Conservation (phyloP, 1,140 invertebrate species). For the Caenorhabditis remanei region DNA sequence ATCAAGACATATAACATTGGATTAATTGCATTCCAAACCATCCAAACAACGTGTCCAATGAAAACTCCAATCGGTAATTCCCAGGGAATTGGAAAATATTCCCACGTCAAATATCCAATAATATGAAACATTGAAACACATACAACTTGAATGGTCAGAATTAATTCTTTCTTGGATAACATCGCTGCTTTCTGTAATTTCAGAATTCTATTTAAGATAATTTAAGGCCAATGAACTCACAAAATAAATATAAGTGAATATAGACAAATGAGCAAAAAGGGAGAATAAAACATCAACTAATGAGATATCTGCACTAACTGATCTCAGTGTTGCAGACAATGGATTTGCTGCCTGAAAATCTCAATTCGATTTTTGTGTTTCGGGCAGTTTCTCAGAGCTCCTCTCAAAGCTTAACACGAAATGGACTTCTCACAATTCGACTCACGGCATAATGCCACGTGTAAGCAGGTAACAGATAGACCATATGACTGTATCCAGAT, state of each 20-base stretch:
- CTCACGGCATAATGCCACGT: conserved; percentile 59
- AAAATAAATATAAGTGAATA: conserved; percentile 53
- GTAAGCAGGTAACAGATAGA: conserved; percentile 48
- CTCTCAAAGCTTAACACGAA: not conserved
- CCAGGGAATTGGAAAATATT: conserved; percentile 45
- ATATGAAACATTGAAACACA: conserved; percentile 51
- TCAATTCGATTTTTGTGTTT: not conserved
- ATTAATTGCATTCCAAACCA: conserved; percentile 60
- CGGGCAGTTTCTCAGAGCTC: not conserved
- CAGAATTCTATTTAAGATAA: not conserved
- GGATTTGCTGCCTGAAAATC: conserved; percentile 27
- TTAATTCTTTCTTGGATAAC: conserved; percentile 46
- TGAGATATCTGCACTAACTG: conserved; percentile 27
- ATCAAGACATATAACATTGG: conserved; percentile 53
- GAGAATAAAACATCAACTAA: conserved; percentile 41
- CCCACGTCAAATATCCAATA: conserved; percentile 49
- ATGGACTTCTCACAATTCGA: conserved; percentile 18
- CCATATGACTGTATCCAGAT: conserved; percentile 11
- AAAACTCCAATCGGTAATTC: conserved; percentile 46
- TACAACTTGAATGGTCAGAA: conserved; percentile 44
- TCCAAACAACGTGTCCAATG: conserved; percentile 58
- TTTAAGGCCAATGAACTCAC: not conserved
- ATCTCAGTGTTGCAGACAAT: conserved; percentile 9
- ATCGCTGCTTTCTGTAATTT: conserved; percentile 48
- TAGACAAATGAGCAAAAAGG: conserved; percentile 19